Conservation (phyloP, 2,113 vertebrate species). For the Promerops cafer region DNA sequence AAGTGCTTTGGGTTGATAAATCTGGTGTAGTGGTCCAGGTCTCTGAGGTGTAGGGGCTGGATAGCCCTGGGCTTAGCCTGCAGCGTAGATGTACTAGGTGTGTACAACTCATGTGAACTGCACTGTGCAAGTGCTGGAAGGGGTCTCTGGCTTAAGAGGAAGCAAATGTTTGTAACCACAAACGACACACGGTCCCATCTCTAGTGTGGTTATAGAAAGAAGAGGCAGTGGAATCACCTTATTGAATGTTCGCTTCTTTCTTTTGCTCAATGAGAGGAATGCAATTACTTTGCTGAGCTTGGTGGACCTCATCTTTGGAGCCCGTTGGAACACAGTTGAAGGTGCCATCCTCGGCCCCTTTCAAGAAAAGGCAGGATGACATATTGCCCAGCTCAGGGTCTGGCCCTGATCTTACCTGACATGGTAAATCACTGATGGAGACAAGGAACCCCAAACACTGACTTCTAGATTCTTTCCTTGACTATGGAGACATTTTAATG, state of each 20-base stretch:
- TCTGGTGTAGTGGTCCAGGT: neutral
- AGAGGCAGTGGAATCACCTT: neutral
- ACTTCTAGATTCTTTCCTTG: neutral
- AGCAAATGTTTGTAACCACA: neutral
- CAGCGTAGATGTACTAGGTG: neutral
- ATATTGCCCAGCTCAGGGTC: neutral
- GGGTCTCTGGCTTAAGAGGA: neutral
- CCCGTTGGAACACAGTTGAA: neutral
- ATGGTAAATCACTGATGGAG: neutral
- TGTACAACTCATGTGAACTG: accelerated
- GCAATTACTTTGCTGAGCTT: neutral
- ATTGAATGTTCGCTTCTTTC: neutral
- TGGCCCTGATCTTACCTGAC: neutral
- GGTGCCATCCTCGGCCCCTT: neutral
- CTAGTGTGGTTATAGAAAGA: neutral
- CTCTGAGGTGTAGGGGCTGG: neutral
- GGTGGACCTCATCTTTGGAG: neutral
- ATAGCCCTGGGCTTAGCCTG: neutral
- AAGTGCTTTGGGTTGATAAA: neutral
- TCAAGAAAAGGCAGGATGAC: neutral
- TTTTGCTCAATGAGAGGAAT: neutral
- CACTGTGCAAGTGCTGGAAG: neutral
- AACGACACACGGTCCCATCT: neutral
- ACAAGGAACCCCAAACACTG: neutral
- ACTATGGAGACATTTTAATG: neutral